Percentiles rank a stretch among this genome's conserved stretches.
Conservation (phyloP, 2,888 invertebrate species). For the Volucella zonaria region DNA sequence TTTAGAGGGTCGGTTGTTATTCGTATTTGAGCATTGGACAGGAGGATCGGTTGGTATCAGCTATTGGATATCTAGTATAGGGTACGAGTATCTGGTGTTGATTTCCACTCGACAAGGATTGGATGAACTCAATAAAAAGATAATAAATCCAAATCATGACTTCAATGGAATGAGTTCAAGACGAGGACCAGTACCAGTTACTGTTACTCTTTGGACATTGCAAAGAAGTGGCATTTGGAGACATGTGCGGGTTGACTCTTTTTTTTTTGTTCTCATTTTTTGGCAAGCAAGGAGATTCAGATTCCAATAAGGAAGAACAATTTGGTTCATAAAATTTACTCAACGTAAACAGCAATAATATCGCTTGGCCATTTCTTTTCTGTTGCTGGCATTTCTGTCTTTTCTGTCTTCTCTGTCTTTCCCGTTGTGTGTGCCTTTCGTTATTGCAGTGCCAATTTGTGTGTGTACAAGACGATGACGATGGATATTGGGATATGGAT, state of each 20-base stretch:
- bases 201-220: slow-evolving; percentile 25
- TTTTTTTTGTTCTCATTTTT: background rate
- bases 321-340: slow-evolving; percentile 32
- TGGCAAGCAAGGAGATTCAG: background rate
- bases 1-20: slow-evolving; percentile 36
- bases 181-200: background rate
- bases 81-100: slow-evolving; percentile 14
- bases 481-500: no score
- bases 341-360: slow-evolving; percentile 50
- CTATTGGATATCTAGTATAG: background rate
- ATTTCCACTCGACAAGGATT: slow-evolving; percentile 8
- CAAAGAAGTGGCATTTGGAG: slow-evolving; percentile 13
- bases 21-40: slow-evolving; percentile 14
- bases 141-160: slow-evolving; percentile 55
- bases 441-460: slow-evolving; percentile 34
- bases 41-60: slow-evolving; percentile 19
- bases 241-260: slow-evolving; percentile 4
- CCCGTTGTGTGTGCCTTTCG: background rate
- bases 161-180: slow-evolving; percentile 21
- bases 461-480: background rate
- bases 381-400: background rate
- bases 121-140: slow-evolving; percentile 60
- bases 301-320: background rate
- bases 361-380: slow-evolving; percentile 22
- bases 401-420: background rate